These are phyloP conservation scores for Trigoniulus corallinus DNA, from an alignment of 1,140 invertebrate genomes.

Conservation along the genomic window DNA sequence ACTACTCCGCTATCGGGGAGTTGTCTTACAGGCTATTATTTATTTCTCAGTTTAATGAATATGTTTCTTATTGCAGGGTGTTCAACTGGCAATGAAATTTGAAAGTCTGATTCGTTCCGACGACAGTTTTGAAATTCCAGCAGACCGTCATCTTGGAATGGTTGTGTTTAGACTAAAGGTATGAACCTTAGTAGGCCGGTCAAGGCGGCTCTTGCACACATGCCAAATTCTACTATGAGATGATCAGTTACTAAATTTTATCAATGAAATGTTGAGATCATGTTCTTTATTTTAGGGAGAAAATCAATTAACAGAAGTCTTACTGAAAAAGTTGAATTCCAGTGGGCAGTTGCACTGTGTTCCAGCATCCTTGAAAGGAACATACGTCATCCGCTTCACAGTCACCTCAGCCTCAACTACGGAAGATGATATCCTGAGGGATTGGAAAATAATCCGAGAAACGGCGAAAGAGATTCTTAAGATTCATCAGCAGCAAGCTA, in stretches of 20 bases:
- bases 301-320: slow-evolving; percentile 33
- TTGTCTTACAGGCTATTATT: too few relatives aligned
- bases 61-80: slow-evolving; percentile 27
- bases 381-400: slow-evolving; percentile 84
- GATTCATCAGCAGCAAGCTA: not conserved
- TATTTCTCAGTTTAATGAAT: too few relatives aligned
- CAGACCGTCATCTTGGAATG: slow-evolving; percentile 70
- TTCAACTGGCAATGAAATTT: slow-evolving; percentile 34
- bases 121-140: slow-evolving; percentile 41
- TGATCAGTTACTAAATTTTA: too few relatives aligned
- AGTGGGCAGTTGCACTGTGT: slow-evolving; percentile 34
- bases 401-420: slow-evolving; percentile 83
- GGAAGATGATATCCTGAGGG: slow-evolving; percentile 62
- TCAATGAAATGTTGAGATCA: too few relatives aligned
- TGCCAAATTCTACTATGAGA: too few relatives aligned
- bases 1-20: too few relatives aligned
- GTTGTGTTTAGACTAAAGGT: slow-evolving; percentile 62
- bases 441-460: slow-evolving; percentile 73
- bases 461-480: slow-evolving; percentile 50
- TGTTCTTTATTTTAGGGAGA: slow-evolving; percentile 23
- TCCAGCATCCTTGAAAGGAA: slow-evolving; percentile 35
- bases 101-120: slow-evolving; percentile 29
- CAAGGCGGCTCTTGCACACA: too few relatives aligned
- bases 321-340: slow-evolving; percentile 35
- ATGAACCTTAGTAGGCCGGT: not conserved